phyloP scores from a whole-genome alignment of 2,113 vertebrate species.

The Percina caprodes region DNA sequence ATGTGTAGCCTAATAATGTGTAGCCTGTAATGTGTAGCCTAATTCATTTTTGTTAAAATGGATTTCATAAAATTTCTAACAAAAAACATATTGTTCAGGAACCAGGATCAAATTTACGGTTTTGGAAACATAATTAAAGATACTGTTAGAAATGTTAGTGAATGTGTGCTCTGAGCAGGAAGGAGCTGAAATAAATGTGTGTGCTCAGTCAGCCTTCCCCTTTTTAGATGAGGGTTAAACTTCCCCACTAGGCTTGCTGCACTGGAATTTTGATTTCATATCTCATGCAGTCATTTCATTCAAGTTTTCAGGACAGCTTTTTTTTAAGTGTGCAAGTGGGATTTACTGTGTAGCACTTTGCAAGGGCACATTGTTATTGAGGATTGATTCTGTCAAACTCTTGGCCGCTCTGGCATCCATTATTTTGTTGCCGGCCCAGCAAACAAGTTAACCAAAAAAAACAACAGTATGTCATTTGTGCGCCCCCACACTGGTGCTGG shows the following conservation, averaged over 20 bases:
- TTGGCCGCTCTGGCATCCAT: not conserved
- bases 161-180: not conserved
- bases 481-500: not conserved
- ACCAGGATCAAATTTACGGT: no score
- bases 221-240: conserved; percentile 7
- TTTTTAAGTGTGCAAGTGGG: conserved; percentile 21
- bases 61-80: no score
- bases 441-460: not conserved
- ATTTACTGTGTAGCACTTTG: conserved; percentile 26
- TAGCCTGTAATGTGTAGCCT: no score
- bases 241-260: not conserved
- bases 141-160: no score
- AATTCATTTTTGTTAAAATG: no score
- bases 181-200: not conserved
- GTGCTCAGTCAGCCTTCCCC: conserved; percentile 16
- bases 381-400: conserved; percentile 31
- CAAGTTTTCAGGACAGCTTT: conserved; percentile 18
- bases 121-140: no score
- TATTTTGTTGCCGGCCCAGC: not conserved
- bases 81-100: no score
- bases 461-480: not conserved
- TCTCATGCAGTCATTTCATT: conserved; percentile 1
- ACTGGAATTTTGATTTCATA: not conserved
- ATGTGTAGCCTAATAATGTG: no score
- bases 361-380: conserved; percentile 1